Evolutionary conservation across 37 sponge, comb jelly and placozoan species (phyloP).

Genomic region (Spongilla lacustris): DNA sequence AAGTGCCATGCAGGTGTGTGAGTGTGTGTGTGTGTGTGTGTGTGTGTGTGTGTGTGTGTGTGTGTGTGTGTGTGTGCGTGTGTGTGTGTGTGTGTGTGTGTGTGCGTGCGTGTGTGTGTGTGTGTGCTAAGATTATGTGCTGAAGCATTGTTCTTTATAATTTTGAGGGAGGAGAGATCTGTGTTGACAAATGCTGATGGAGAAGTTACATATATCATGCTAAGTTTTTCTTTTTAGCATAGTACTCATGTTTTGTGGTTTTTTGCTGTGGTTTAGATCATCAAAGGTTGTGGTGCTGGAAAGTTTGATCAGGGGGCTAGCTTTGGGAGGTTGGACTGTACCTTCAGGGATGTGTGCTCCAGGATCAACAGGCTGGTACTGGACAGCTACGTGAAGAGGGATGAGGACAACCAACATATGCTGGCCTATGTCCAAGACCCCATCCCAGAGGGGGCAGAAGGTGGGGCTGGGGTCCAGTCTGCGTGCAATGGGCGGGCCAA

Average conservation of each 20-base stretch:
- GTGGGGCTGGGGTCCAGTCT: neutral
- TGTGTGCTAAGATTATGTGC: no score
- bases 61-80: neutral
- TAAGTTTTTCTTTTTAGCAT: no score
- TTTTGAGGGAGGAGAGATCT: no score
- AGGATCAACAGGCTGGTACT: conserved; percentile 46
- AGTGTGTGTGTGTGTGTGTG: conserved; percentile 22
- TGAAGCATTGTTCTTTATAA: no score
- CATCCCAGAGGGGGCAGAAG: neutral
- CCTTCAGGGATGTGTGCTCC: conserved; percentile 49
- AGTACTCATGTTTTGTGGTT: no score
- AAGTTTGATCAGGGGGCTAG: conserved; percentile 35
- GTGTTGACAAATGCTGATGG: no score
- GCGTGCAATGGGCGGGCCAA: neutral
- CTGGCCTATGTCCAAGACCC: conserved; percentile 53
- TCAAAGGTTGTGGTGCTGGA: conserved; percentile 67
- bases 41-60: neutral
- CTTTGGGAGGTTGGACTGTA: conserved; percentile 73
- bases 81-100: neutral
- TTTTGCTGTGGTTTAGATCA: conserved; percentile 45
- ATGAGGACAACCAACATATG: conserved; percentile 35
- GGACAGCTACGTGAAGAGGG: conserved; percentile 58
- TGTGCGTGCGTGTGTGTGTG: neutral
- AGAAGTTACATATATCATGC: no score
- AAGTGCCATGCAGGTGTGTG: conserved; percentile 41